Percentiles rank a stretch among this genome's conserved stretches.
Evolutionary conservation across 1,140 invertebrate genomes (phyloP).

Genomic region (Drosophila orosa): DNA sequence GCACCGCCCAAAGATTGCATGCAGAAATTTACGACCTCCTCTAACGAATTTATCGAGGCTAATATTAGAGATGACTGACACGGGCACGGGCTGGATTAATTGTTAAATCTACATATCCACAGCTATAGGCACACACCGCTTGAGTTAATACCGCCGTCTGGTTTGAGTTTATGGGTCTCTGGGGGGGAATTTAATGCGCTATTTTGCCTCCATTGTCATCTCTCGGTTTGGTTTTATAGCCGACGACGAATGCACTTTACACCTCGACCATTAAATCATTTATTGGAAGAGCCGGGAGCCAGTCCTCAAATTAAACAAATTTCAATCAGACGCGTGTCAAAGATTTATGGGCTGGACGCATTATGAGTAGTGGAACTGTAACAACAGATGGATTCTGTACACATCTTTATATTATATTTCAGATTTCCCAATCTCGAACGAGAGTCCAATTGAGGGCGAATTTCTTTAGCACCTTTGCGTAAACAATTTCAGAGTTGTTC

Average conservation of each 20-base stretch:
- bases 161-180: conserved; percentile 34
- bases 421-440: conserved; percentile 9
- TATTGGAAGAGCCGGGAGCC: conserved; percentile 13
- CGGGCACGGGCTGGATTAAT: conserved; percentile 38
- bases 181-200: conserved; percentile 46
- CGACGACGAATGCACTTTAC: conserved; percentile 51
- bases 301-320: conserved; percentile 20
- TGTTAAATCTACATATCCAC: conserved; percentile 38
- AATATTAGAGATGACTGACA: conserved; percentile 62
- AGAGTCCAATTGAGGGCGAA: conserved; percentile 8
- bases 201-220: conserved; percentile 37
- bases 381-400: background rate
- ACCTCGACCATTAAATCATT: conserved; percentile 58
- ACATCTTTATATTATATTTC: conserved; percentile 4
- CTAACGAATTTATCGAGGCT: conserved; percentile 57
- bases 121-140: conserved; percentile 7
- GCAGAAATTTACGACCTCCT: conserved; percentile 49
- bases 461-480: conserved; percentile 26
- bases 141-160: conserved; percentile 10
- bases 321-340: conserved; percentile 27
- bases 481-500: conserved; percentile 40
- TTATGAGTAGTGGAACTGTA: conserved; percentile 12
- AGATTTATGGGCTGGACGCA: conserved; percentile 24
- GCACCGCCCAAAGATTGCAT: conserved; percentile 21
- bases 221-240: conserved; percentile 33